Base-by-base conservation (phyloP, 64 coral and sea anemone species). In the Actinia equina region DNA sequence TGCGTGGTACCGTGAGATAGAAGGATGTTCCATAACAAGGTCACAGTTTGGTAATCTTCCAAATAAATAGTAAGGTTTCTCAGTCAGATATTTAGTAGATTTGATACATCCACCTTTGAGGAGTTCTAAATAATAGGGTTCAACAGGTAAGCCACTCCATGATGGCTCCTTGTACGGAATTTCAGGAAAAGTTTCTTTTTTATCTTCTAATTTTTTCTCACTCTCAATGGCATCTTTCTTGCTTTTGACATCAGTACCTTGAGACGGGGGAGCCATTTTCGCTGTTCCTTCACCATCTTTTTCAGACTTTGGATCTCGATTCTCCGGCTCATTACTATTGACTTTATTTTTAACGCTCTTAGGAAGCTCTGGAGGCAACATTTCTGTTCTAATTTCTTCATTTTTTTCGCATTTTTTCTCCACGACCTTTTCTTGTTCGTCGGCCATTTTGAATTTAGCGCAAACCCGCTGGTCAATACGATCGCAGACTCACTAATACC, bases 71-170 rank as follows among this genome's bases (percentile, higher is more conserved):
- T 93, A 99, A 3, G 97, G 60, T 59, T 99, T 99, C 7, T 76
- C 86, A 76, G 70, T 93, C 22, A 99, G 87, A 63, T 95, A 82
- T 82, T 95, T 85, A n/a, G 91, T 99, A 62, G 94, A 93, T 17
- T 93, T 77, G 67, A 99, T 99, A 60, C 97, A 95, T 54, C 97
- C 97, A 90, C 94, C 94, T 83, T 99, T 99, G 23, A 99, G 86
- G 17, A 95, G 89, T 86, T 99, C 97, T 30, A 99, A 70, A 67
- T 83, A 91, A 55, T 88, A 99, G 16, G 89, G 45, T 45, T 80
- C 90, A 5, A 93, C 88, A 10, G 91, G 90, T 30, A 90, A 52
- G 52, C 93, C 90, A 83, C 93, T 93, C 97, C 97, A 99, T n/a
- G 71, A 59, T 1, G 97, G 97, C 64, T 82, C 88, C 80, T 95